A percentile compares a stretch with the other conserved stretches of the same genome.
Conservation (phyloP, 1,140 invertebrate genomes). For the Battus philenor region DNA sequence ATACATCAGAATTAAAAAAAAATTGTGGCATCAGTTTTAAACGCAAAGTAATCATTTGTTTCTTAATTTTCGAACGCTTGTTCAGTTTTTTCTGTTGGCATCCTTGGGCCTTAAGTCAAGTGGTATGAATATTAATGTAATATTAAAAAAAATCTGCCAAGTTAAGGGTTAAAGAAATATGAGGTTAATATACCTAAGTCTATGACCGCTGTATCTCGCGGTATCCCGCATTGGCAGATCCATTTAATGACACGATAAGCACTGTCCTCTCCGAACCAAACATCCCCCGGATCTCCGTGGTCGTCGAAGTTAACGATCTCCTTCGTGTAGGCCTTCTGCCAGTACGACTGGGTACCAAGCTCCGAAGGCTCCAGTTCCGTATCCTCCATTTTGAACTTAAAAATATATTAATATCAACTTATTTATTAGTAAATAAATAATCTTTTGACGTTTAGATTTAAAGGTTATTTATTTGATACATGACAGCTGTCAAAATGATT, state of each 20-base stretch:
- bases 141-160: no score
- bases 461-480: no score
- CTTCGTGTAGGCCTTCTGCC: constrained; percentile 87
- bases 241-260: constrained; percentile 84
- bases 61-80: no score
- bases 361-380: constrained; percentile 83
- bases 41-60: no score
- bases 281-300: constrained; percentile 92
- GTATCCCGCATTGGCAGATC: constrained; percentile 66
- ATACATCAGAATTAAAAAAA: no score
- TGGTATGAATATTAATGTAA: no score
- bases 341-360: constrained; percentile 88
- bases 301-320: constrained; percentile 90
- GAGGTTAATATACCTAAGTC: constrained; percentile 76
- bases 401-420: no score
- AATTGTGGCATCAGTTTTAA: no score
- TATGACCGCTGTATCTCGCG: constrained; percentile 75
- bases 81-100: no score
- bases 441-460: constrained; percentile 18
- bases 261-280: constrained; percentile 94
- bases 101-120: no score
- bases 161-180: neutral
- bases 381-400: constrained; percentile 34
- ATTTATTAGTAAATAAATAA: no score
- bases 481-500: no score